These are phyloP conservation scores for Parascotia fuliginaria DNA, from an alignment of 2,888 invertebrate species.

Conservation along the genomic window DNA sequence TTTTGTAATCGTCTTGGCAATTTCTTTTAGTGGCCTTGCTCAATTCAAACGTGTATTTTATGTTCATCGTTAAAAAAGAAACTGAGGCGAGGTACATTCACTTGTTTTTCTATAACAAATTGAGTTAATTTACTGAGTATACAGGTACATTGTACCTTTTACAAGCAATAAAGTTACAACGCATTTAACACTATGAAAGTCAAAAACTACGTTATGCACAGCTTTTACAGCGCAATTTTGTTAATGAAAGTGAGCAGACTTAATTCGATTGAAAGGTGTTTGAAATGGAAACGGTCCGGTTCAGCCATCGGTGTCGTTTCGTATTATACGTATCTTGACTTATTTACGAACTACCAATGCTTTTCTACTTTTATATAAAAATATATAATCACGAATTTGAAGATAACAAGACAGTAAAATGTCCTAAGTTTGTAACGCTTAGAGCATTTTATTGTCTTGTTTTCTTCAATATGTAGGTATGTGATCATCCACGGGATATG, in stretches of 20 bases:
- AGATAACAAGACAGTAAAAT: too few relatives aligned
- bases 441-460: slow-evolving; percentile 40
- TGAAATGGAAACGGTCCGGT: slow-evolving; percentile 31
- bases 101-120: too few relatives aligned
- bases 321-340: slow-evolving; percentile 44
- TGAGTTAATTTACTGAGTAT: too few relatives aligned
- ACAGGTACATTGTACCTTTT: not conserved
- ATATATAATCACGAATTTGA: slow-evolving; percentile 36
- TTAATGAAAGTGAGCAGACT: slow-evolving; percentile 43
- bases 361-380: slow-evolving; percentile 21
- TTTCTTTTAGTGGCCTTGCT: too few relatives aligned
- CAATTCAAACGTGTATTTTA: too few relatives aligned
- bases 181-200: slow-evolving; percentile 17
- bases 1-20: too few relatives aligned
- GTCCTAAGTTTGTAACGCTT: too few relatives aligned
- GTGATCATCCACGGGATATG: too few relatives aligned
- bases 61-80: too few relatives aligned
- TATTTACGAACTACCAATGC: slow-evolving; percentile 37
- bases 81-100: too few relatives aligned
- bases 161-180: not conserved
- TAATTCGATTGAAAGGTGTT: slow-evolving; percentile 46
- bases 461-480: slow-evolving; percentile 12
- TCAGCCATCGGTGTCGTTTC: slow-evolving; percentile 26
- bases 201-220: slow-evolving; percentile 18
- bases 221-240: slow-evolving; percentile 31